Evolutionary conservation across 2,797 vertebrate genomes (phyloP), one percentile per base, ranked within the genome.

Genomic region (Euphonia xanthogaster): DNA sequence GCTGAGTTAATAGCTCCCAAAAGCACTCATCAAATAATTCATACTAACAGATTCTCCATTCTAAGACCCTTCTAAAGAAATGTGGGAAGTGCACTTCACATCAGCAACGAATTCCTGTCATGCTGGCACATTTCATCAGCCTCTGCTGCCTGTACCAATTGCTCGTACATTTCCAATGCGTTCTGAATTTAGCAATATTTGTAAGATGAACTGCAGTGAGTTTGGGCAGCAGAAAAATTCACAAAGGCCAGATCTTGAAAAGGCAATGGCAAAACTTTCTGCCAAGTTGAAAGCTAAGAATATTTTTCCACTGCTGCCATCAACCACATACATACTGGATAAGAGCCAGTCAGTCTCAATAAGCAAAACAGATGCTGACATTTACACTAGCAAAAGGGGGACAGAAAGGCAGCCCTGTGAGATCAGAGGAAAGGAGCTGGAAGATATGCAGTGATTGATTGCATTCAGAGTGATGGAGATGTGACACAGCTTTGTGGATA

Each of bases 351-450:
- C 61, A 21, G 79, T 61, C 82, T 88, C 93, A 91, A 51, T 77
- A 94, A 90, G 82, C 82, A 84, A 94, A 94, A 85, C 45, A 81
- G 87, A 94, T 77, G 90, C 88, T 94, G 90, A 93, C 87, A 93
- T 80, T 94, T 91, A 80, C 51, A 60, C 55, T 62, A 57, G 53
- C 72, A 81, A 80, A 85, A 79, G 40, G 12, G 68, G 62, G 45
- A 72, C 61, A 86, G 72, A 94, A 93, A 93, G 70, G 62, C 86
- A 92, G 47, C 51, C 22, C 57, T 74, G 54, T 84, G 58, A 83
- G 70, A 86, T 30, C 2, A 28, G 77, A 93, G 47, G 47, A 35
- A 58, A 78, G 33, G 62, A 93, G 55, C 2, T 90, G 75, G 67
- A 88, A 88, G 78, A 87, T 33, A 62, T 1, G 2, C n/a, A 86